These are phyloP conservation scores for Lagopus leucura DNA, from an alignment of 2,113 vertebrate genomes.

Conservation along the genomic window DNA sequence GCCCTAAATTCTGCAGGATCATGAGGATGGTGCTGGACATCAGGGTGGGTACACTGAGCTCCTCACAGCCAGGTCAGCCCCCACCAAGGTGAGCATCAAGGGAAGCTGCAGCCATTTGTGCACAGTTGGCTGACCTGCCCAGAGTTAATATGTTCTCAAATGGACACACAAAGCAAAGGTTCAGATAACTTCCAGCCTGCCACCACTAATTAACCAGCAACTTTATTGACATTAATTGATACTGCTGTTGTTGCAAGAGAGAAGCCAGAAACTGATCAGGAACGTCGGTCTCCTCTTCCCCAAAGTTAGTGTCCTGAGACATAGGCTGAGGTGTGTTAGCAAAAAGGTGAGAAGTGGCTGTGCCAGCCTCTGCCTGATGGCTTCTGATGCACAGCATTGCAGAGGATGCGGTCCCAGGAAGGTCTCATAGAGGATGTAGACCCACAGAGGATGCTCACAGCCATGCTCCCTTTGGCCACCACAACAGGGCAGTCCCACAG, in stretches of 20 bases:
- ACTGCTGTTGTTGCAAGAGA: neutral
- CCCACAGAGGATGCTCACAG: neutral
- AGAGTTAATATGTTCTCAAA: neutral
- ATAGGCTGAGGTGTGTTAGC: neutral
- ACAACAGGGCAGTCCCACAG: neutral
- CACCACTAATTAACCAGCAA: neutral
- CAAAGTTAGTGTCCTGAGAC: neutral
- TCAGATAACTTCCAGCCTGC: neutral
- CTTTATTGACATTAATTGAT: neutral
- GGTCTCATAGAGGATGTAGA: neutral
- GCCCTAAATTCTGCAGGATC: neutral
- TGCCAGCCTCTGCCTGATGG: neutral
- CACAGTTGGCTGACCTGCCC: neutral
- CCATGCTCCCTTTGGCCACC: neutral
- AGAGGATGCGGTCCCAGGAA: neutral
- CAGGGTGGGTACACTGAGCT: neutral
- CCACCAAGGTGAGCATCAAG: neutral
- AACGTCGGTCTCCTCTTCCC: neutral
- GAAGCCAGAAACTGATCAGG: neutral
- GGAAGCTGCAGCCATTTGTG: neutral
- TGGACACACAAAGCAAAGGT: neutral
- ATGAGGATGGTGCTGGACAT: neutral
- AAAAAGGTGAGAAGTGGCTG: neutral
- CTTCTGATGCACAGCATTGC: neutral
- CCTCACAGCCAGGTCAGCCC: neutral